phyloP scores from a whole-genome alignment of 35 echinoderm and acorn worm species.

The Heliocidaris erythrogramma region DNA sequence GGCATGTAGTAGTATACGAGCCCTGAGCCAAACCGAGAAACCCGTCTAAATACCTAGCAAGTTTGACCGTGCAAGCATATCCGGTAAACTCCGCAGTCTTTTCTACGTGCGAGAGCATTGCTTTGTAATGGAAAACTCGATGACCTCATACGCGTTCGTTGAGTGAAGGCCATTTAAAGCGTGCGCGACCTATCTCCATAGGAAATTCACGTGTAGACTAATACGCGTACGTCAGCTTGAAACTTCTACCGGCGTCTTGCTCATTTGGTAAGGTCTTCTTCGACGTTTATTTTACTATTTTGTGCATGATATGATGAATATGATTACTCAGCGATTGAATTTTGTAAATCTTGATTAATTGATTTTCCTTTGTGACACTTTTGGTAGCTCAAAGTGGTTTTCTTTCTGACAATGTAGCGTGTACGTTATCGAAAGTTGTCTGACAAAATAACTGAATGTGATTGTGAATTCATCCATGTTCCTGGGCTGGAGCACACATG shows the following conservation, averaged over 20 bases:
- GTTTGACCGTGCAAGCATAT: slow-evolving; percentile 40
- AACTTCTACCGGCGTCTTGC: slow-evolving; percentile 44
- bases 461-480: neutral
- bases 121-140: neutral
- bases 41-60: slow-evolving; percentile 48
- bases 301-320: neutral
- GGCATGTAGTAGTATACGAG: neutral
- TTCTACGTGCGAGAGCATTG: neutral
- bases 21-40: slow-evolving; percentile 35
- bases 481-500: neutral
- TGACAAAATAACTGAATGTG: neutral
- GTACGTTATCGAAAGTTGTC: neutral
- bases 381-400: neutral
- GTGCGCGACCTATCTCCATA: neutral
- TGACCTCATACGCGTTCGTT: neutral
- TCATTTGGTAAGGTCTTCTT: neutral
- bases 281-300: neutral
- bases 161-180: neutral
- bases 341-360: neutral
- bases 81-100: slow-evolving; percentile 32
- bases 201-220: neutral
- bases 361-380: neutral
- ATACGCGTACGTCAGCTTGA: neutral
- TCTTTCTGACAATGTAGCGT: neutral
- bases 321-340: neutral